These are phyloP conservation scores for Pheosia gnoma DNA, from an alignment of 2,888 invertebrate species.

Conservation along the genomic window DNA sequence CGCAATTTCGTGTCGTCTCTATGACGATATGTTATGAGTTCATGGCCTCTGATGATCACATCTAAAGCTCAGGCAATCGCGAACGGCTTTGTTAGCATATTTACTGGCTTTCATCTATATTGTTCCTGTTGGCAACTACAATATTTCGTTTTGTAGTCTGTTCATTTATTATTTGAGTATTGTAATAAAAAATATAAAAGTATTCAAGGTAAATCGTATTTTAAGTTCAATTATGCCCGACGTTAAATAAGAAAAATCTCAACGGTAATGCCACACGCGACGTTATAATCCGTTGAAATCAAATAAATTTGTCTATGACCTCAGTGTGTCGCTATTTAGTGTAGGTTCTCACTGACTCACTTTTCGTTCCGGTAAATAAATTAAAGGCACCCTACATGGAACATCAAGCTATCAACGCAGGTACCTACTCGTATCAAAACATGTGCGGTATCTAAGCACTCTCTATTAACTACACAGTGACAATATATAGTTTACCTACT, in stretches of 20 bases:
- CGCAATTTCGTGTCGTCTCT: constrained; percentile 30
- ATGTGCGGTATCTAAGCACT: too few species aligned
- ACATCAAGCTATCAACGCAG: constrained; percentile 7
- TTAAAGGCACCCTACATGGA: constrained; percentile 20
- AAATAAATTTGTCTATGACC: constrained; percentile 55
- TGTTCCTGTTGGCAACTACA: background rate
- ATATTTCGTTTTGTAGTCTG: too few species aligned
- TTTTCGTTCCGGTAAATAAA: constrained; percentile 43
- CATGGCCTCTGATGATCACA: constrained; percentile 46
- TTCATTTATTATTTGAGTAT: too few species aligned
- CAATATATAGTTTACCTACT: too few species aligned
- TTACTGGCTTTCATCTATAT: background rate
- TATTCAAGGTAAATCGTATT: too few species aligned
- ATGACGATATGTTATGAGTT: constrained; percentile 48
- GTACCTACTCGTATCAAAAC: too few species aligned
- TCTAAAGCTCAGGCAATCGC: constrained; percentile 21
- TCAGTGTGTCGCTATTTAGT: constrained; percentile 66
- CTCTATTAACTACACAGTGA: too few species aligned
- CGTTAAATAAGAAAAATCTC: background rate
- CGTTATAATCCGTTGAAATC: constrained; percentile 1
- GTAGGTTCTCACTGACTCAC: constrained; percentile 50
- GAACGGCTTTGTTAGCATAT: constrained; percentile 9
- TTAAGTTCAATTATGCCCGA: too few species aligned
- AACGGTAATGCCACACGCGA: background rate
- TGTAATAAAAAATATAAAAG: too few species aligned